A percentile compares a stretch with the other conserved stretches of the same genome.
Conservation (phyloP, 2,888 invertebrate species). For the Rhyacophila evoluta region DNA sequence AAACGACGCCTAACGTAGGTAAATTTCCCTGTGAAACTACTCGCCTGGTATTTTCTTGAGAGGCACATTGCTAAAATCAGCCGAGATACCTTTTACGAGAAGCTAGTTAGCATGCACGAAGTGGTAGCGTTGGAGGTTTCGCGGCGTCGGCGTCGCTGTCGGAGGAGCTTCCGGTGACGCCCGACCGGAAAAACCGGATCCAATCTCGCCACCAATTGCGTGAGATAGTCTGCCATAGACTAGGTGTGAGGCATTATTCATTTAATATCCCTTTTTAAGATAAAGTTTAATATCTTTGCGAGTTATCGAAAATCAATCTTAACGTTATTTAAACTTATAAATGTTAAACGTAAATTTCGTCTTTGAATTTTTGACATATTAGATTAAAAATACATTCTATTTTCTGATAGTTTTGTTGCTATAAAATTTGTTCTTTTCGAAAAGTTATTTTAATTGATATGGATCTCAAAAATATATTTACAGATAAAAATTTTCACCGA, state of each 20-base stretch:
- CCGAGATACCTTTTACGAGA: constrained; percentile 1
- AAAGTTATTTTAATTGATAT: no score
- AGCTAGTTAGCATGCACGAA: constrained; percentile 12
- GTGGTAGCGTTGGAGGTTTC: constrained; percentile 13
- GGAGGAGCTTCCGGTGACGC: constrained; percentile 33
- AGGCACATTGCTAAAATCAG: constrained; percentile 16
- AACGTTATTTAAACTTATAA: no score
- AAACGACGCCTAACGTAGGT: background rate
- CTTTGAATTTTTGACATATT: no score
- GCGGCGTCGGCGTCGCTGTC: constrained; percentile 26
- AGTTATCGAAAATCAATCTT: no score
- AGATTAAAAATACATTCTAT: no score
- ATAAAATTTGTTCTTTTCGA: no score
- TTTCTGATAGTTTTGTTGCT: no score
- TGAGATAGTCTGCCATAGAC: background rate
- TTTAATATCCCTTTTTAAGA: background rate
- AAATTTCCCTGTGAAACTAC: background rate
- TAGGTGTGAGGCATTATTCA: background rate
- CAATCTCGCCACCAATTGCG: constrained; percentile 25
- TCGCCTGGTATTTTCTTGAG: background rate
- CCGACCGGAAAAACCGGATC: constrained; percentile 30
- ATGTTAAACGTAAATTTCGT: no score
- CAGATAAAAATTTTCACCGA: no score
- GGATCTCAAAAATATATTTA: no score
- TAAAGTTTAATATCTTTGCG: no score